Evolutionary conservation across 2,888 invertebrate species (phyloP), one percentile per base, ranked within the genome.

Genomic region (Microplitis deprimator): DNA sequence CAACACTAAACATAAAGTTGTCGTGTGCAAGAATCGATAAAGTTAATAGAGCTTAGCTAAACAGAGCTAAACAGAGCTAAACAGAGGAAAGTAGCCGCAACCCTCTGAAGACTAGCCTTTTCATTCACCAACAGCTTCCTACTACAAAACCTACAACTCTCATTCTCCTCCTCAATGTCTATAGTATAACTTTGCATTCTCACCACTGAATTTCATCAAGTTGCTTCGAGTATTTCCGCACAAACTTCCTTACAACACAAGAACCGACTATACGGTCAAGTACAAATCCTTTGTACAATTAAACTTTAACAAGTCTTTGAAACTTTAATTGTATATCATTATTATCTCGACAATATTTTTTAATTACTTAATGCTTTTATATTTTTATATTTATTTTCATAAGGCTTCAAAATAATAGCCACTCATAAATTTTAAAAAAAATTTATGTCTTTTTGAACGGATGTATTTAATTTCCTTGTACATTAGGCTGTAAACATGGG

Each of bases 141-240:
- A 70, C 50, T 17, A 20, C 67, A 20, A 16, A 16, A 38, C 5
- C 39, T 38, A 39, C 62, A 16, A 20, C 13, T 16, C 67, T 38
- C 59, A 59, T 50, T 67, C 59, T 59, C 59, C 65, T 20, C 60
- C 41, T 50, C 67, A 50, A 5, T 8, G 50, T 50, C 50, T 50
- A 50, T 8, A 50, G 50, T 50, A 50, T 59, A 67, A 73, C 29
- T 73, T 65, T 67, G 67, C 59, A 73, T 73, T 73, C 73, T 73
- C 73, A 38, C 73, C 73, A 50, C 67, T 73, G 67, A 59, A 67
- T 65, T 73, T 50, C 67, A 65, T 67, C 73, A 73, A 73, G 59
- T 73, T 73, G 41, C 73, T 67, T 41, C 67, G 50, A 73, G 73
- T 65, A 73, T 73, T 73, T 73, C 73, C 67, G 50, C 50, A 59